Base-by-base conservation (phyloP, 2,888 invertebrate genomes). In the Agelastica alni region DNA sequence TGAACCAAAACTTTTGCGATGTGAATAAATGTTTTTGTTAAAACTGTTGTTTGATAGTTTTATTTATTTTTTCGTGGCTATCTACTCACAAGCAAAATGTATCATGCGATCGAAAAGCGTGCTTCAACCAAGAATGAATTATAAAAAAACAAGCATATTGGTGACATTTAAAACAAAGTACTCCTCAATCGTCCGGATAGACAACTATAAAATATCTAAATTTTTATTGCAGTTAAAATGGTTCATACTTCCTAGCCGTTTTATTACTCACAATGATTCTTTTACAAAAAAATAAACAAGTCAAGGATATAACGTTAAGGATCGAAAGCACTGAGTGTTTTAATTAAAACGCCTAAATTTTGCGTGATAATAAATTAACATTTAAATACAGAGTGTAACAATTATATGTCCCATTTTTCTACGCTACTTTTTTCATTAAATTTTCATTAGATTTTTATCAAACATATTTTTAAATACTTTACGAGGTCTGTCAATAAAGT, bases 31-130 rank as follows among this genome's bases (percentile, higher is more conserved):
- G 7, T 22, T 22, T 7, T 22, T 22, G 7, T 22, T 7, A 22
- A 22, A 22, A 22, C 4, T 22, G 22, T 22, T 5, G 22, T 7
- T 22, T 22, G n/a, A 22, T 22, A 22, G 7, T 22, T 12, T 34
- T 14, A 13, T 17, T 18, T 18, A 22, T 39, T 9, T 46, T 17
- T 37, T 37, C 37, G 20, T 37, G 37, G 37, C 52, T 49, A 49
- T 18, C 30, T 30, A 45, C 20, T 37, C n/a, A 51, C 16, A 52
- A 44, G 20, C 34, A 34, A n/a, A n/a, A 41, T 48, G 51, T 52
- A 41, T 42, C 62, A 56, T 58, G 56, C 55, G 53, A 54, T 53
- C 37, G 41, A 42, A 56, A 56, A 61, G 60, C 64, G 62, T 63
- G 62, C 63, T 58, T 51, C 47, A 57, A 58, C 51, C 49, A 51